Evolutionary conservation across 2,797 vertebrate genomes (phyloP).

Genomic region (Pseudotriccus pelzelni): DNA sequence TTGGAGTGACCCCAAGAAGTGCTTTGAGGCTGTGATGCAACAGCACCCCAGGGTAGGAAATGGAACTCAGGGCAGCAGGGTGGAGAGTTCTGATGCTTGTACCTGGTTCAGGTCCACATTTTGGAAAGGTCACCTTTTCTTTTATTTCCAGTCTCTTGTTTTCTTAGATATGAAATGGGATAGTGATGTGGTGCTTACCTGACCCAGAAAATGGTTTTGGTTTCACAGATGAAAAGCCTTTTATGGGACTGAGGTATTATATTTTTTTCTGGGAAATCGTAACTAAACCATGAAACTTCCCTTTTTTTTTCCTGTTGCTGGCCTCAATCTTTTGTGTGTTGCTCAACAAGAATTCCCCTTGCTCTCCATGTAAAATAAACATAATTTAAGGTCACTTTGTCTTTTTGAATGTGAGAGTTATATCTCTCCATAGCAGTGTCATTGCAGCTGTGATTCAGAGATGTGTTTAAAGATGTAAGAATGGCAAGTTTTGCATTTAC

Average conservation of each 20-base stretch:
- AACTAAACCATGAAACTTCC: not conserved
- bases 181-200: not conserved
- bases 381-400: not conserved
- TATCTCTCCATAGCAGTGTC: not conserved
- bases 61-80: not conserved
- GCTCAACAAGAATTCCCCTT: not conserved
- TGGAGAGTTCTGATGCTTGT: too few relatives aligned
- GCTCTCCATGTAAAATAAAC: not conserved
- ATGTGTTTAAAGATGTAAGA: not conserved
- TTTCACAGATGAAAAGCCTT: not conserved
- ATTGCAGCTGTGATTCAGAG: not conserved
- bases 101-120: rapidly evolving
- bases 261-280: not conserved
- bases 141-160: not conserved
- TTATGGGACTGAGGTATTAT: not conserved
- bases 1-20: not conserved
- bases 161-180: not conserved
- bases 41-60: rapidly evolving
- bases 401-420: not conserved
- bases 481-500: not conserved
- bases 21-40: not conserved
- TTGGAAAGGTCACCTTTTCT: not conserved
- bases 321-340: not conserved
- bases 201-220: not conserved
- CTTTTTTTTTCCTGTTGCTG: not conserved